A percentile compares a stretch with the other conserved stretches of the same genome.
Evolutionary conservation across 2,797 vertebrate genomes (phyloP).

Genomic region (Xiphophorus birchmanni): DNA sequence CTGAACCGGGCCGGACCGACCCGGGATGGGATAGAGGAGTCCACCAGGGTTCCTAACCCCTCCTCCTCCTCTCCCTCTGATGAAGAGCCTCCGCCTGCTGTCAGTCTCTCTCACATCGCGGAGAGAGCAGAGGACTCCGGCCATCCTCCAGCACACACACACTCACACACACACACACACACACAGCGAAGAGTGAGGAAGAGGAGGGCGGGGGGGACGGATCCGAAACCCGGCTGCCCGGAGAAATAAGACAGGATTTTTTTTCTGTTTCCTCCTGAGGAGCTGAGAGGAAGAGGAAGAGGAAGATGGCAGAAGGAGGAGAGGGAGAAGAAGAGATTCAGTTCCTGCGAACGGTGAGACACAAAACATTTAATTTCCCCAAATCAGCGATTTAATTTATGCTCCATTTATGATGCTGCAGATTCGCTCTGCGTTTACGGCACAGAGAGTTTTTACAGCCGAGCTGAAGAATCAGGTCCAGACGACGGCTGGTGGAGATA

Average conservation of each 20-base stretch:
- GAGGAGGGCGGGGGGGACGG: conserved; percentile 38
- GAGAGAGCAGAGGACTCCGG: conserved; percentile 81
- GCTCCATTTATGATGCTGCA: not conserved
- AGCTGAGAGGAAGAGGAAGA: conserved; percentile 80
- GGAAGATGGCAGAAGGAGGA: conserved; percentile 91
- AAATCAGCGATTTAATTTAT: conserved; percentile 1
- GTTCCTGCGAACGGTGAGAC: conserved; percentile 91
- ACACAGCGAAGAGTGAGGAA: conserved; percentile 69
- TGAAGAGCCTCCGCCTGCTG: conserved; percentile 52
- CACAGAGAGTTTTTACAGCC: conserved; percentile 37
- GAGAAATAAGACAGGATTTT: conserved; percentile 67
- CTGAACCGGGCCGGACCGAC: not conserved
- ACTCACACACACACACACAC: conserved; percentile 71
- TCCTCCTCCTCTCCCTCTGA: conserved; percentile 19
- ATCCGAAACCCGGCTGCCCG: conserved; percentile 47
- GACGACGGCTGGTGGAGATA: not conserved
- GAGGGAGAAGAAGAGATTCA: conserved; percentile 94
- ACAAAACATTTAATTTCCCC: not conserved
- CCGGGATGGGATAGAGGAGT: conserved; percentile 57
- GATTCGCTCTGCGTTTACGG: conserved; percentile 9
- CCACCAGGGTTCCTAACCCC: conserved; percentile 59
- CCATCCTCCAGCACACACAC: conserved; percentile 82
- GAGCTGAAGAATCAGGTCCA: conserved; percentile 39
- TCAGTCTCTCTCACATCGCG: conserved; percentile 80
- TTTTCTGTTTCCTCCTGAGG: conserved; percentile 78